Base-by-base conservation (phyloP, 2,888 invertebrate species). In the Asteroscopus sphinx region DNA sequence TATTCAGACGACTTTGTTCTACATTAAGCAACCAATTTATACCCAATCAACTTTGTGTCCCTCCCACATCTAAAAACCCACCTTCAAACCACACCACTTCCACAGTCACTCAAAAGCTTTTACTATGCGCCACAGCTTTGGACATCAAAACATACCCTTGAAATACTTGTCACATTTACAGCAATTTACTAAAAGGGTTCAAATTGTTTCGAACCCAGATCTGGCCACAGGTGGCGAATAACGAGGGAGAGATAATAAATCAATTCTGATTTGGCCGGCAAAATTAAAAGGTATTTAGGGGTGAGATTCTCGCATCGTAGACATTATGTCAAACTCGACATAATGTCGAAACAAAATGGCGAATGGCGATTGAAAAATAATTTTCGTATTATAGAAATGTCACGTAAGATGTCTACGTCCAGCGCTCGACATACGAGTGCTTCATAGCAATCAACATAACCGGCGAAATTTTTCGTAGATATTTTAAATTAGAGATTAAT, bases 141-240 rank as follows among this genome's bases (percentile, higher is more conserved):
- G 40, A 42, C 56, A 51, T 45, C 42, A 35, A 41, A 55, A 55
- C 36, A 25, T 13, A 28, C 42, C 16, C 28, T 42, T 30, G 26
- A 36, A 61, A 54, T 41, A 44, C 33, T 54, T 54, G 54, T 51
- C 66, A 66, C 48, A 49, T 60, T 60, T 68, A 65, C 54, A 70
- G 69, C 80, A 80, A 83, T 83, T 66, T 71, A 62, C 74, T 82
- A 79, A 82, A 83, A 80, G 81, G 80, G 73, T 76, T 60, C 42
- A 25, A 49, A 21, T 2, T 32, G 15, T 5, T 8, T 25, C 13
- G 26, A 42, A 55, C 54, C 28, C 36, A 37, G 49, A 52, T 54
- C 53, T 49, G 44, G 59, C 53, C 53, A 40, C 80, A 79, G 78
- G 76, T 81, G 83, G 56, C 45, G 37, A 45, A 33, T 48, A 39